Conservation (phyloP, 1,140 invertebrate genomes). For the Thaumetopoea pityocampa region DNA sequence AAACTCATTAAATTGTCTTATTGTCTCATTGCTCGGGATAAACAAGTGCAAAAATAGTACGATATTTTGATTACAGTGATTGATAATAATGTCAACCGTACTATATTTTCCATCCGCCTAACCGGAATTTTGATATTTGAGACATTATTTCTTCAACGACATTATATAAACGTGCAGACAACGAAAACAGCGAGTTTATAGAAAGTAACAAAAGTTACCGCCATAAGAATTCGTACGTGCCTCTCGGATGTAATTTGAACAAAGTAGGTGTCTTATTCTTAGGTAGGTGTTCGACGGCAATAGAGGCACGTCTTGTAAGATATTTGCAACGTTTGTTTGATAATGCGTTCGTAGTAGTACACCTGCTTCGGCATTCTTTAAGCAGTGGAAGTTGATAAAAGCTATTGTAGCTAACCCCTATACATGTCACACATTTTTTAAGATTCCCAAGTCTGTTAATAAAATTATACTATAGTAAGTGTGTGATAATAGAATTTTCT, state of each 20-base stretch:
- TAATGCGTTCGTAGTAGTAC: conserved; percentile 2
- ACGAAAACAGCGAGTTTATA: conserved; percentile 24
- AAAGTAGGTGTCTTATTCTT: conserved; percentile 2
- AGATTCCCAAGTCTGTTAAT: too few species aligned
- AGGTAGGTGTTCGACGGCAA: neutral
- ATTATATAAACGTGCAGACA: conserved; percentile 28
- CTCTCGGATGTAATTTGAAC: conserved; percentile 18
- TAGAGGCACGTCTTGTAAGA: conserved; percentile 20
- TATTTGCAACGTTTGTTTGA: neutral
- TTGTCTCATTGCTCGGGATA: too few species aligned
- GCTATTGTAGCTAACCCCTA: too few species aligned
- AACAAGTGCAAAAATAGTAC: too few species aligned
- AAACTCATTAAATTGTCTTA: too few species aligned
- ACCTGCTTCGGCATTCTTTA: too few species aligned
- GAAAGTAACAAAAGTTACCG: conserved; percentile 31
- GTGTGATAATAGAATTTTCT: too few species aligned
- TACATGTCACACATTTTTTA: too few species aligned
- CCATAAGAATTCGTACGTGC: conserved; percentile 30
- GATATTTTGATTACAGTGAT: too few species aligned
- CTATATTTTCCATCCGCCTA: neutral
- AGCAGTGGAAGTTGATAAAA: too few species aligned
- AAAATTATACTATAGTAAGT: too few species aligned
- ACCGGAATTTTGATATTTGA: conserved; percentile 4
- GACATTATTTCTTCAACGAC: conserved; percentile 7
- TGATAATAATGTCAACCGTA: too few species aligned